Evolutionary conservation across 2,113 vertebrate species (phyloP), one percentile per base, ranked within the genome.

Genomic region (Channa argus): DNA sequence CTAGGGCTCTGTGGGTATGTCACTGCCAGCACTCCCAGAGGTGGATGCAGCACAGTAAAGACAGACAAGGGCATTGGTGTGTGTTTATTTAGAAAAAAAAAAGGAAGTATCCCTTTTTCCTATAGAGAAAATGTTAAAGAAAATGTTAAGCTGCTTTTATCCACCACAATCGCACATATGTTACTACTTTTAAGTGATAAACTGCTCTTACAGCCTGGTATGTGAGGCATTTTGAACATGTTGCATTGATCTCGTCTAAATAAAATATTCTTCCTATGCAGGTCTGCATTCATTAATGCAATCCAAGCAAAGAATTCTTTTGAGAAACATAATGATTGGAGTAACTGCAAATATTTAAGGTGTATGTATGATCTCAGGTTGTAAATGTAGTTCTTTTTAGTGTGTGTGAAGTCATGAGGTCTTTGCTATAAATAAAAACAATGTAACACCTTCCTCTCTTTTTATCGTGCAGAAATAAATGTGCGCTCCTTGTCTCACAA

Each of bases 361-460:
- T 24, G 24, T 24, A 24, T 34, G 9, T 0, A 33, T 9, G 46
- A 68, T 71, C 56, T 2, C 14, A 8, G 52, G 62, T 45, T 45
- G 55, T 67, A 71, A 77, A 55, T 11, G 55, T 45, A 49, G 62
- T 37, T 54, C 50, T 60, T 54, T 65, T 37, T 8, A 2, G 34
- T 39, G 43, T 11, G 6, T 47, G 63, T 74, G 55, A 81, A 78
- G 53, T 80, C 74, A 47, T 50, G 14, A 72, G 62, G 56, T 53
- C 65, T 34, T 6, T 3, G 56, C 64, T 76, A 77, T 77, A 79
- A 82, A 82, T 74, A 83, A 49, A 50, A 5, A 39, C 52, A 43
- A 15, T 43, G 64, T 83, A 82, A 80, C 72, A 81, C 65, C 82
- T 74, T 71, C 72, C 52, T 54, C 71, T 85, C 76, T 74, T 81